These are phyloP conservation scores for Menidia menidia DNA, from an alignment of 2,797 vertebrate species.

Conservation along the genomic window DNA sequence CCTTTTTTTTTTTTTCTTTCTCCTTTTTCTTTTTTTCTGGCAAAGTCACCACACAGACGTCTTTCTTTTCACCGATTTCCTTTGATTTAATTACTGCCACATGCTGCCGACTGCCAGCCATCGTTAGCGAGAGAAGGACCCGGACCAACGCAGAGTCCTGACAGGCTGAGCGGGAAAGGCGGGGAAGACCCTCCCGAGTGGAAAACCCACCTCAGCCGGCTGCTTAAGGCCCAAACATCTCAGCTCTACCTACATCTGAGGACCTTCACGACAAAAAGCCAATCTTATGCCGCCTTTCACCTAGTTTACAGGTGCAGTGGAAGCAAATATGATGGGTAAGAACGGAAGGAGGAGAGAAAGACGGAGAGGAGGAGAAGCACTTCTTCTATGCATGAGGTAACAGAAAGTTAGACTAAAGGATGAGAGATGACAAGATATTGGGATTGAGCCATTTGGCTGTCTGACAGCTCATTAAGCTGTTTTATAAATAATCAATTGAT, in stretches of 20 bases:
- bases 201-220: conserved; percentile 6
- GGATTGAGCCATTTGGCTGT: conserved; percentile 56
- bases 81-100: conserved; percentile 89
- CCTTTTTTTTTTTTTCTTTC: conserved; percentile 27
- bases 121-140: conserved; percentile 76
- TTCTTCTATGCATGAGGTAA: conserved; percentile 6
- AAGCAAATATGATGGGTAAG: not conserved
- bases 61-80: conserved; percentile 59
- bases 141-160: conserved; percentile 42
- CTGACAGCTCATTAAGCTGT: conserved; percentile 65
- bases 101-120: conserved; percentile 84
- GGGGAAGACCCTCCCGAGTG: conserved; percentile 8
- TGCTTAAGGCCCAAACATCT: conserved; percentile 12
- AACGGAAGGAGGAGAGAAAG: not conserved
- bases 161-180: conserved; percentile 26
- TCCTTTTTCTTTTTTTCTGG: conserved; percentile 29
- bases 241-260: not conserved
- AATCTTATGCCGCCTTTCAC: not conserved
- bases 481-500: conserved; percentile 70
- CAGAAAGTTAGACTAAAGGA: conserved; percentile 1
- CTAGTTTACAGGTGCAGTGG: not conserved
- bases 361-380: not conserved
- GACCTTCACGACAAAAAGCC: not conserved
- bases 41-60: conserved; percentile 45
- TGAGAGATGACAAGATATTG: conserved; percentile 24